These are phyloP conservation scores for Gymnarchus niloticus DNA, from an alignment of 2,113 vertebrate species.

Conservation along the genomic window DNA sequence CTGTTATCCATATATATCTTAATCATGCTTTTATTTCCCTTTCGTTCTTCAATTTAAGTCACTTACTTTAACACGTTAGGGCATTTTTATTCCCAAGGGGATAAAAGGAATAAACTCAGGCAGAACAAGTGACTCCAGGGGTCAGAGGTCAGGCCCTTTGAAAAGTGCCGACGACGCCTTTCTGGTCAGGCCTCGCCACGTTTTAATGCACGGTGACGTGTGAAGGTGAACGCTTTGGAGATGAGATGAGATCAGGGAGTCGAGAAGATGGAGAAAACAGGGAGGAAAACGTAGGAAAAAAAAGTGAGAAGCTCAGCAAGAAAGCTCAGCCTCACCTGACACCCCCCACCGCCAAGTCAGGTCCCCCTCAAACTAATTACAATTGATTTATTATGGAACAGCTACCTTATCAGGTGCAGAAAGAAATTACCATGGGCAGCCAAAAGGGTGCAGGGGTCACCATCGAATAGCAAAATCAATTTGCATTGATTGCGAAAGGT, in stretches of 20 bases:
- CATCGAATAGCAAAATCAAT: slow-evolving; percentile 97
- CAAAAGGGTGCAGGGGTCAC: slow-evolving; percentile 84
- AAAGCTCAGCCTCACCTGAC: slow-evolving; percentile 72
- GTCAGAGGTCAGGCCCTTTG: neutral
- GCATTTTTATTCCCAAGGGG: neutral
- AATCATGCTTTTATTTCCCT: neutral
- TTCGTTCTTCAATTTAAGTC: neutral
- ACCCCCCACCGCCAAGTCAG: slow-evolving; percentile 52
- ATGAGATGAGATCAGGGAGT: neutral
- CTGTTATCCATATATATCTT: too few relatives aligned
- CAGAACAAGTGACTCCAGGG: neutral
- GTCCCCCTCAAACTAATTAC: slow-evolving; percentile 85
- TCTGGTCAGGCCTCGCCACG: neutral
- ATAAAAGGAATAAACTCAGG: neutral
- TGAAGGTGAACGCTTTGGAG: neutral
- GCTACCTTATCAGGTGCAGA: slow-evolving; percentile 95
- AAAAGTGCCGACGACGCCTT: neutral
- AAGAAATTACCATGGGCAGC: slow-evolving; percentile 89
- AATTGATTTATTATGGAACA: slow-evolving; percentile 99
- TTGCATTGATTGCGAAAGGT: slow-evolving; percentile 98
- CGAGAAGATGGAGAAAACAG: neutral
- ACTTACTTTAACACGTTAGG: neutral
- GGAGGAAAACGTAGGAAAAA: neutral
- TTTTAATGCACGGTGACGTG: neutral
- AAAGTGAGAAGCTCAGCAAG: slow-evolving; percentile 83